Evolutionary conservation across 1,140 invertebrate species (phyloP), one percentile per base, ranked within the genome.

Genomic region (Drosophila parvula): DNA sequence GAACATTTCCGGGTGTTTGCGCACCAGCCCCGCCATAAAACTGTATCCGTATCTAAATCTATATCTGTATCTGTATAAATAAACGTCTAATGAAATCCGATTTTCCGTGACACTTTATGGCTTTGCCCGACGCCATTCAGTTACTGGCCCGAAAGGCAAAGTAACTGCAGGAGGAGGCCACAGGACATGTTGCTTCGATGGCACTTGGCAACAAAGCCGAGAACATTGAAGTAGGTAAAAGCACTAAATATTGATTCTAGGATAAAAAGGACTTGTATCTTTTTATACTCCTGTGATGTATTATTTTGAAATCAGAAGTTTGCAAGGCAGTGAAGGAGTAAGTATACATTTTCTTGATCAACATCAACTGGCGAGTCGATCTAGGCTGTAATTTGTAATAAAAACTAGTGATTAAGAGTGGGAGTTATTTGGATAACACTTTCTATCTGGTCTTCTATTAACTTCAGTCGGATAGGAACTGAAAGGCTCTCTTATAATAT

Each of bases 1-100:
- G 50, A 64, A 75, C 62, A 57, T 80, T 77, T 84, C 45, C 58
- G 53, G 18, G 16, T 79, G 60, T 75, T 82, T 82, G 79, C 63
- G 16, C 51, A 55, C 12, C 57, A 59, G 53, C 41, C 36, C 30
- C 41, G 18, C 27, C 58, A 55, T 47, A 40, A 45, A 44, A 62
- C 9, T 56, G 11, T 30, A 45, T 55, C 50, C 40, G 5, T 45
- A 68, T 68, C 50, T 22, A 8, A 22, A 70, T 36, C 56, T 47
- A 11, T 43, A 47, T 41, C 36, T 32, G n/a, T 56, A 38, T 68
- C 60, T 65, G 47, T 30, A 18, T 45, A 53, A 69, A 69, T 68
- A 65, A 44, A 27, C 18, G 40, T 22, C 44, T 73, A 68, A 63
- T 55, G 55, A 68, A 70, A 80, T 63, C 62, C 48, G 47, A 47